phyloP scores from a whole-genome alignment of 2,113 vertebrate species.

The Probosciger aterrimus region DNA sequence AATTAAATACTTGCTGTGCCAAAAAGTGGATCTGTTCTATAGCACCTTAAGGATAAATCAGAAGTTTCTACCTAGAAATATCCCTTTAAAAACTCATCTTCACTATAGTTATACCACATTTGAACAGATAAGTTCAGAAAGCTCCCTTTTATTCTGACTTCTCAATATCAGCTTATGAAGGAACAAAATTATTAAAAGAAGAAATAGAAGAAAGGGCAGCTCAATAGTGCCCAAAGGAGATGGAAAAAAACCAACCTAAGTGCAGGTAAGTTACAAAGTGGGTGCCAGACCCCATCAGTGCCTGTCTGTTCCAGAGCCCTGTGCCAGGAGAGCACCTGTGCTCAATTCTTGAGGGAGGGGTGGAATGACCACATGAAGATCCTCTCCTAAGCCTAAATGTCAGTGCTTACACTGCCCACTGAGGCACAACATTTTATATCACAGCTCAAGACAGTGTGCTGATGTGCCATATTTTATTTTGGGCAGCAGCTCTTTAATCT shows the following conservation, averaged over 20 bases:
- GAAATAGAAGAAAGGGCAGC: neutral
- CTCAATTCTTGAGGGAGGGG: neutral
- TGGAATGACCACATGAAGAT: neutral
- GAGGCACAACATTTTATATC: neutral
- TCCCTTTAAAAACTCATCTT: neutral
- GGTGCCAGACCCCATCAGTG: neutral
- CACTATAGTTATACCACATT: neutral
- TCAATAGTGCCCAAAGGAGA: neutral
- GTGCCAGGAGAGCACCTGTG: accelerated
- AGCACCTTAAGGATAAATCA: neutral
- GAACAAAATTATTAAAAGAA: neutral
- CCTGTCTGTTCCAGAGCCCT: neutral
- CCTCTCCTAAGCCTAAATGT: neutral
- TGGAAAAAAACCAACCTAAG: neutral
- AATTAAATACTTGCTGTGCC: neutral
- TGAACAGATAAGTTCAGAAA: neutral
- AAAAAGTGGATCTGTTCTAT: neutral
- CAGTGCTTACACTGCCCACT: neutral
- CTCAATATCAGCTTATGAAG: neutral
- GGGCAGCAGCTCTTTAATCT: neutral
- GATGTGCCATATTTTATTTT: neutral
- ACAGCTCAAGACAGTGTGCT: neutral
- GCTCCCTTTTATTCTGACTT: neutral
- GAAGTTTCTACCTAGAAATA: neutral
- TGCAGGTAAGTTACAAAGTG: neutral